Evolutionary conservation across 2,113 vertebrate species (phyloP).

Genomic region (Forbesichthys papilliferus): DNA sequence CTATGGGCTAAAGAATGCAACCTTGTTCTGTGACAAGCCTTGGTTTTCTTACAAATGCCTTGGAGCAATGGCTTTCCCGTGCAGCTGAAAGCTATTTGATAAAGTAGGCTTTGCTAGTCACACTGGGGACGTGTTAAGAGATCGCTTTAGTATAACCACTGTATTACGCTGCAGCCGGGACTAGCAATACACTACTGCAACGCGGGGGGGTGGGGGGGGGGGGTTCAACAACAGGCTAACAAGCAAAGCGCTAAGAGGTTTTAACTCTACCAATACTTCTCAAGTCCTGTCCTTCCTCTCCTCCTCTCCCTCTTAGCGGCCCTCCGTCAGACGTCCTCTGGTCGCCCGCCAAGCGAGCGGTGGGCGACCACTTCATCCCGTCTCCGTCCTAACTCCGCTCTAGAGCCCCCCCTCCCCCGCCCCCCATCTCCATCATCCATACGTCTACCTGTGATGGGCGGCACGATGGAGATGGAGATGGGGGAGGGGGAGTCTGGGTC

Average conservation of each 20-base stretch:
- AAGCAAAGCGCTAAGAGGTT: conserved; percentile 37
- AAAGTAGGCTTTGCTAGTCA: too few species aligned
- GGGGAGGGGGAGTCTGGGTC: conserved; percentile 23
- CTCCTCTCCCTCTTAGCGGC: conserved; percentile 28
- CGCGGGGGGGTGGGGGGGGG: neutral
- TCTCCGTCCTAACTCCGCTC: neutral
- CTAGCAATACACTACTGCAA: conserved; percentile 2
- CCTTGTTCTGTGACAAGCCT: too few species aligned
- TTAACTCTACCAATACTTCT: conserved; percentile 58
- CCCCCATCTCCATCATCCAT: conserved; percentile 11
- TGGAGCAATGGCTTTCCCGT: conserved; percentile 3
- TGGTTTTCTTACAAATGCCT: too few species aligned
- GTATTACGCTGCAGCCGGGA: too few species aligned
- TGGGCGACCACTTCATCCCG: conserved; percentile 11
- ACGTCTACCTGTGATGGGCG: conserved; percentile 13
- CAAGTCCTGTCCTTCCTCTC: conserved; percentile 32
- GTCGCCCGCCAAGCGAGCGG: conserved; percentile 19
- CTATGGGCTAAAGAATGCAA: neutral
- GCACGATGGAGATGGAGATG: conserved; percentile 33
- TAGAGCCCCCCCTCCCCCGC: neutral
- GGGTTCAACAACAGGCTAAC: conserved; percentile 35
- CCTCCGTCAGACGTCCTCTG: conserved; percentile 15
- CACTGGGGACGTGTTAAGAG: too few species aligned
- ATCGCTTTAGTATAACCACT: too few species aligned
- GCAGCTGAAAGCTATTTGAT: neutral